Percentiles rank a stretch among this genome's conserved stretches.
These are phyloP conservation scores for Mamestra brassicae DNA, from an alignment of 2,888 invertebrate species.

Conservation along the genomic window DNA sequence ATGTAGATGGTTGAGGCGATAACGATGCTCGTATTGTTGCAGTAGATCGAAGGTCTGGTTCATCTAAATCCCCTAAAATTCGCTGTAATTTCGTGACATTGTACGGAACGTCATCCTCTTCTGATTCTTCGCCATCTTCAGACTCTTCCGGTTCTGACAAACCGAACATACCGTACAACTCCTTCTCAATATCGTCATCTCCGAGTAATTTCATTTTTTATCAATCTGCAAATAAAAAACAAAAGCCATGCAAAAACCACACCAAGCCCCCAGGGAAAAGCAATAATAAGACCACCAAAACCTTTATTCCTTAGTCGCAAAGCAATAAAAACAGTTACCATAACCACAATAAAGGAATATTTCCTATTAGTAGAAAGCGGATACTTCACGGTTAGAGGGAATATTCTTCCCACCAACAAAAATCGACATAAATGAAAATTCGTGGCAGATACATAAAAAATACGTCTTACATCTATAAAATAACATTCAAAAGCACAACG, in stretches of 20 bases:
- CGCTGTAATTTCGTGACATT: slow-evolving; percentile 29
- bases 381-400: slow-evolving; percentile 21
- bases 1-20: slow-evolving; percentile 34
- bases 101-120: slow-evolving; percentile 30
- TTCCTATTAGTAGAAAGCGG: slow-evolving; percentile 13
- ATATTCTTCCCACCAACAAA: slow-evolving; percentile 31
- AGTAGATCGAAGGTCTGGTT: slow-evolving; percentile 29
- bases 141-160: no score
- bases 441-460: slow-evolving; percentile 25
- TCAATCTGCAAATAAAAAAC: no score
- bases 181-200: no score
- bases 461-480: slow-evolving; percentile 28
- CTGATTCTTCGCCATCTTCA: slow-evolving; percentile 24
- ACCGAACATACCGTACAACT: no score
- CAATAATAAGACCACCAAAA: slow-evolving; percentile 13
- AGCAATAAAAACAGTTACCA: slow-evolving; percentile 15
- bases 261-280: no score
- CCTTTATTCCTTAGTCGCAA: slow-evolving; percentile 19
- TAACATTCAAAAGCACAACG: slow-evolving; percentile 25
- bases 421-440: slow-evolving; percentile 25
- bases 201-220: no score
- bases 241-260: no score
- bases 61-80: slow-evolving; percentile 35
- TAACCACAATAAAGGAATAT: slow-evolving; percentile 22
- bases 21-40: slow-evolving; percentile 28